A percentile compares a stretch with the other conserved stretches of the same genome.
phyloP scores from a whole-genome alignment of 2,113 vertebrate species.

The Grallaria varia region DNA sequence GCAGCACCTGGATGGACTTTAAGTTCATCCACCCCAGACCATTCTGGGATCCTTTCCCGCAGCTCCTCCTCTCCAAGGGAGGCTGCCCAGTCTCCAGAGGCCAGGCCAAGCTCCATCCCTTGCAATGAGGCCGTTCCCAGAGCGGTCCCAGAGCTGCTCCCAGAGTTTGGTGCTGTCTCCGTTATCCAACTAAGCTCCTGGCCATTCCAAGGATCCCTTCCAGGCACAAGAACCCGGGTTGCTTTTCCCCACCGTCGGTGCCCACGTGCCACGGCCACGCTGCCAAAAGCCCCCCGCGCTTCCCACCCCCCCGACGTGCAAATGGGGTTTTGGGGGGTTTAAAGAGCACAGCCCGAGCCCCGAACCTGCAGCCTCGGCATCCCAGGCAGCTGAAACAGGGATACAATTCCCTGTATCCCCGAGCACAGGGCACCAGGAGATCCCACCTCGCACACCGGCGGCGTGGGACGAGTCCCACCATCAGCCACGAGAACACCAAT shows the following conservation, averaged over 20 bases:
- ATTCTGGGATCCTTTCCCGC: neutral
- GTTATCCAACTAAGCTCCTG: accelerated
- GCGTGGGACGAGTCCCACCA: neutral
- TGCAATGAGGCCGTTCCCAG: accelerated
- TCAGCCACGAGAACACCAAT: neutral
- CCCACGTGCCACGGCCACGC: accelerated
- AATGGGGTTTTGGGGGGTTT: neutral
- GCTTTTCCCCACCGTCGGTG: neutral
- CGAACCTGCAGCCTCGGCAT: neutral
- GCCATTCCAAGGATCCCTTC: neutral
- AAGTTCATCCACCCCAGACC: neutral
- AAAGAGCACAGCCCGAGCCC: neutral
- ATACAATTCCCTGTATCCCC: neutral
- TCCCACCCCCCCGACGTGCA: accelerated
- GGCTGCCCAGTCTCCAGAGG: neutral
- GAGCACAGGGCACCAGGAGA: neutral
- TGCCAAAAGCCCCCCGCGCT: neutral
- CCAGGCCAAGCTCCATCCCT: neutral
- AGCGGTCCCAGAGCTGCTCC: neutral
- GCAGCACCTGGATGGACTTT: neutral
- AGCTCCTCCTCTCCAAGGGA: neutral
- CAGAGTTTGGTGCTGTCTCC: accelerated
- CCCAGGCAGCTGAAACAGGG: neutral
- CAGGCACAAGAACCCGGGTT: neutral
- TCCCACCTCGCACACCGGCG: neutral